phyloP scores from a whole-genome alignment of 2,797 vertebrate species.

The Nyctibius grandis region DNA sequence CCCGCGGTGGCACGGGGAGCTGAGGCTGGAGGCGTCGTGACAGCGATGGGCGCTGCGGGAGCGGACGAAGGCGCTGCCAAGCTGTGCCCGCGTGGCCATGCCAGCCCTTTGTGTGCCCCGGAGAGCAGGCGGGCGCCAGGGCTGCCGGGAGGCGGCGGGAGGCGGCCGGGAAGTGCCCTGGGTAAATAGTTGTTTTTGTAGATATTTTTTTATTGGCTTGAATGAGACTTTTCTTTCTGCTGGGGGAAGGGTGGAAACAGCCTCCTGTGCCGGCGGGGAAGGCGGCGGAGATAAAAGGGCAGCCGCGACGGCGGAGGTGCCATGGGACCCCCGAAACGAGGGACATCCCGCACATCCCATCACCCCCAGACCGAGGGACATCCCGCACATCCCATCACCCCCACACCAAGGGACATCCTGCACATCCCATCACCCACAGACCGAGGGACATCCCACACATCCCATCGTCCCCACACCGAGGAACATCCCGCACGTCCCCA shows the following conservation, averaged over 20 bases:
- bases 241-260: slow-evolving; percentile 27
- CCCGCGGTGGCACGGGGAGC: fast-evolving
- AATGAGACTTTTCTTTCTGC: slow-evolving; percentile 21
- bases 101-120: neutral
- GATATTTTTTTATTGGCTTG: neutral
- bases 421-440: no score
- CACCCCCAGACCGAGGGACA: no score
- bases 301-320: fast-evolving
- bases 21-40: neutral
- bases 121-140: neutral
- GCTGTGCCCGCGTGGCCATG: neutral
- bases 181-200: slow-evolving; percentile 43
- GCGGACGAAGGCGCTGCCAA: neutral
- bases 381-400: no score
- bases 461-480: no score
- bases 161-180: neutral
- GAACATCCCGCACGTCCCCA: no score
- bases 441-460: no score
- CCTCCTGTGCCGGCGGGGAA: neutral
- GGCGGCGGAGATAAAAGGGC: neutral
- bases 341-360: fast-evolving
- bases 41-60: neutral
- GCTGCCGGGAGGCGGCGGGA: neutral
- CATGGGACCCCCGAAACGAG: fast-evolving
- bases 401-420: no score